These are phyloP conservation scores for Antennarius striatus DNA, from an alignment of 2,113 vertebrate genomes.

Conservation along the genomic window DNA sequence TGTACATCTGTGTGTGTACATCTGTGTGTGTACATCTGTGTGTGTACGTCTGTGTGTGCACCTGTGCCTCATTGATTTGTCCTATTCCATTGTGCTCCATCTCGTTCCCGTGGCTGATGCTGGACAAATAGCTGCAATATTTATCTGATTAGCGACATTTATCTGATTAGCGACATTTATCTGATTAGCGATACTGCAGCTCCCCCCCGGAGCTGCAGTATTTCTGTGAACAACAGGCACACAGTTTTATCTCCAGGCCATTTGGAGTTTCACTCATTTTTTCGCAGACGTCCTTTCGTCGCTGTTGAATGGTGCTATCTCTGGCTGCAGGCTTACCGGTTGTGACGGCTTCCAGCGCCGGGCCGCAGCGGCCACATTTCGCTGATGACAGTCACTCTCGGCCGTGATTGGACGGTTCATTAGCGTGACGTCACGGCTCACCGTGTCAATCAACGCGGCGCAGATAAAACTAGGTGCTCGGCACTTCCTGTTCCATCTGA, in stretches of 20 bases:
- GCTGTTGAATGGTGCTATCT: slow-evolving; percentile 65
- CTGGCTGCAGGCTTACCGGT: slow-evolving; percentile 57
- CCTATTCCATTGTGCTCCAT: slow-evolving; percentile 29
- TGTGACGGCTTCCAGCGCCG: slow-evolving; percentile 43
- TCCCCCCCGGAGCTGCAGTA: slow-evolving; percentile 40
- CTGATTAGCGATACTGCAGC: too few relatives aligned
- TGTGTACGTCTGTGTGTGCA: too few relatives aligned
- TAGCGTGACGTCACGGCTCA: slow-evolving; percentile 32
- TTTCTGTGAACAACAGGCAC: slow-evolving; percentile 64
- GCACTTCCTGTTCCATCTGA: slow-evolving; percentile 9
- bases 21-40: too few relatives aligned
- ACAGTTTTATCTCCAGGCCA: slow-evolving; percentile 62
- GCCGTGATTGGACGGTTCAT: slow-evolving; percentile 57
- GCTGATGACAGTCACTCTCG: slow-evolving; percentile 39
- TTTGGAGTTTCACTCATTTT: slow-evolving; percentile 64
- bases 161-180: too few relatives aligned
- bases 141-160: too few relatives aligned
- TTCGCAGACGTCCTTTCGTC: slow-evolving; percentile 66
- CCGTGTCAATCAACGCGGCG: slow-evolving; percentile 46
- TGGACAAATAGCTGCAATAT: slow-evolving; percentile 58
- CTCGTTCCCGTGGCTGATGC: slow-evolving; percentile 41
- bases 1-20: too few relatives aligned
- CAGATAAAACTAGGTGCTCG: slow-evolving; percentile 28
- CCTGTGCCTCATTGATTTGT: too few relatives aligned
- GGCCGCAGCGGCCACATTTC: slow-evolving; percentile 23